A percentile compares a stretch with the other conserved stretches of the same genome.
These are phyloP conservation scores for Rhineura floridana DNA, from an alignment of 2,113 vertebrate genomes.

Conservation along the genomic window DNA sequence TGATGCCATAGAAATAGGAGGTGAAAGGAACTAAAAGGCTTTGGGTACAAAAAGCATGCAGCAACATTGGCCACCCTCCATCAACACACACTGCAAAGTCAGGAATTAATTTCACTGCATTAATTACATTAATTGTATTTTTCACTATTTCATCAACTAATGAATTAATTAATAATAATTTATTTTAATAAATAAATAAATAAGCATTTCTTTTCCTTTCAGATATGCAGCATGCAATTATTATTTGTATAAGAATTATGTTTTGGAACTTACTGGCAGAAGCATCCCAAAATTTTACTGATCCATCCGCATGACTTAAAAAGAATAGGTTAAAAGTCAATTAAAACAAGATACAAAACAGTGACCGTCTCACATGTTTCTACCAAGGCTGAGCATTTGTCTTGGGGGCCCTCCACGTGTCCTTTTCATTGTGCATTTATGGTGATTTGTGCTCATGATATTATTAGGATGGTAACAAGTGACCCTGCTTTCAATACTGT, in stretches of 20 bases:
- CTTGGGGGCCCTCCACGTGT: background rate
- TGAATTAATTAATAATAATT: background rate
- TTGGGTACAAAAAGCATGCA: no score
- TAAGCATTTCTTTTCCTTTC: background rate
- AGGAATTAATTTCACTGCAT: background rate
- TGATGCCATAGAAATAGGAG: no score
- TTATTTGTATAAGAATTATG: slow-evolving; percentile 51
- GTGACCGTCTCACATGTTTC: background rate
- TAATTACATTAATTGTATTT: background rate
- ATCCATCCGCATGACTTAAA: slow-evolving; percentile 94
- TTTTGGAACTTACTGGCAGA: slow-evolving; percentile 87
- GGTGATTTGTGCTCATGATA: no score
- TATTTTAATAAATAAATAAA: no score
- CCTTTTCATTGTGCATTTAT: no score
- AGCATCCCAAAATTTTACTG: slow-evolving; percentile 95
- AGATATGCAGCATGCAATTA: background rate
- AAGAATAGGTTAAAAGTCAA: slow-evolving; percentile 64
- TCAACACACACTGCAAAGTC: no score
- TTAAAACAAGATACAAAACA: slow-evolving; percentile 52
- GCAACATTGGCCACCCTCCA: no score
- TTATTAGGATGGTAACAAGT: no score
- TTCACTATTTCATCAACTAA: background rate
- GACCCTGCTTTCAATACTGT: no score
- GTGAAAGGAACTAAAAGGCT: no score
- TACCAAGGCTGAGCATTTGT: background rate